These are phyloP conservation scores for Phycodurus eques DNA, from an alignment of 2,113 vertebrate genomes.

Conservation along the genomic window DNA sequence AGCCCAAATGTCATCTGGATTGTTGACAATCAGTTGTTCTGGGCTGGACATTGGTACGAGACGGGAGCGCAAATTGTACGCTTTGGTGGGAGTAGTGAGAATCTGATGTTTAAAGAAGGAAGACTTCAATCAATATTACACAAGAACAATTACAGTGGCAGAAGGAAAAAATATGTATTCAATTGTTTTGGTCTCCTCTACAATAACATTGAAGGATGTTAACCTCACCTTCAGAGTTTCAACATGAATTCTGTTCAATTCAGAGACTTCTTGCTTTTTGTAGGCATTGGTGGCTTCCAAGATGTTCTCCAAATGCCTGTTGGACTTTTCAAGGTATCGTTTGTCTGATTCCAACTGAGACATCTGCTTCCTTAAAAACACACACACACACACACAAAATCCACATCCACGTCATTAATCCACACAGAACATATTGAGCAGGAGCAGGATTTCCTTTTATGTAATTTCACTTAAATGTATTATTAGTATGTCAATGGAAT, in stretches of 20 bases:
- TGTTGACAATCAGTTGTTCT: slow-evolving; percentile 56
- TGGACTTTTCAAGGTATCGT: slow-evolving; percentile 87
- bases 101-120: slow-evolving; percentile 67
- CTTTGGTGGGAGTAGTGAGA: slow-evolving; percentile 88
- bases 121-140: neutral
- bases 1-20: slow-evolving; percentile 72
- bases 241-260: slow-evolving; percentile 87
- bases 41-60: slow-evolving; percentile 79
- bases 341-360: slow-evolving; percentile 88
- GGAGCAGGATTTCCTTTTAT: too few species aligned
- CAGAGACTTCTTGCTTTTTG: slow-evolving; percentile 85
- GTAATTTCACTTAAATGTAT: too few species aligned
- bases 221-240: slow-evolving; percentile 86
- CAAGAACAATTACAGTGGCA: too few species aligned
- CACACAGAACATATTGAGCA: too few species aligned
- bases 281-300: slow-evolving; percentile 88
- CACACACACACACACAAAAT: neutral
- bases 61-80: slow-evolving; percentile 80
- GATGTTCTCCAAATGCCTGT: slow-evolving; percentile 90
- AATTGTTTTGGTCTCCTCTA: neutral
- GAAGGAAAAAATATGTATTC: neutral
- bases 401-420: neutral
- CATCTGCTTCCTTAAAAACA: slow-evolving; percentile 81
- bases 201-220: neutral
- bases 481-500: too few species aligned